A percentile compares a stretch with the other conserved stretches of the same genome.
These are phyloP conservation scores for Drosophila sproati DNA, from an alignment of 1,140 invertebrate genomes.

Conservation along the genomic window DNA sequence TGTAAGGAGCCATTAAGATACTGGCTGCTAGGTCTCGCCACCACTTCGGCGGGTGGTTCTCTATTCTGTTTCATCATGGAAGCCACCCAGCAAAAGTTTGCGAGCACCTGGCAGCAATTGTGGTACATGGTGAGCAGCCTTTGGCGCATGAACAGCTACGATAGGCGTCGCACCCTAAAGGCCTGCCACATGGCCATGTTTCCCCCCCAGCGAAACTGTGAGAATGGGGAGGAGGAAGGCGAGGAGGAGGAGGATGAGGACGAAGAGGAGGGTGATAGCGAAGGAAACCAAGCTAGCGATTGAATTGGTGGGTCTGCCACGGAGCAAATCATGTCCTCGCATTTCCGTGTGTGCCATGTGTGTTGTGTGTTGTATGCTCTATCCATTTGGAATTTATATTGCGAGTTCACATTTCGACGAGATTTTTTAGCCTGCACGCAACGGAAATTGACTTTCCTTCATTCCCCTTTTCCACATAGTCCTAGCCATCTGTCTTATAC, in stretches of 20 bases:
- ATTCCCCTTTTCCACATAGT: conserved; percentile 3
- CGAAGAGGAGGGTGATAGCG: background rate
- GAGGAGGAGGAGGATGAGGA: background rate
- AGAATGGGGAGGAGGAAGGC: background rate
- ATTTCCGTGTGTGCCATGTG: conserved; percentile 8
- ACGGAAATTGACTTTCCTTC: conserved; percentile 36
- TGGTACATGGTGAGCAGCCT: conserved; percentile 23
- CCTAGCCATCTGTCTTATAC: background rate
- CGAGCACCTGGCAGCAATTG: background rate
- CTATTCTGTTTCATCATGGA: conserved; percentile 48
- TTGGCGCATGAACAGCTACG: conserved; percentile 16
- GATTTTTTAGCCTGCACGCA: conserved; percentile 36
- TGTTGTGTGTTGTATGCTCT: background rate
- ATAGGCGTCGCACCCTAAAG: conserved; percentile 19
- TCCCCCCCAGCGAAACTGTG: background rate
- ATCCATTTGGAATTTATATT: conserved; percentile 45
- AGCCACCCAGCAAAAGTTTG: conserved; percentile 34
- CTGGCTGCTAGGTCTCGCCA: conserved; percentile 38
- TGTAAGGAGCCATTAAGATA: conserved; percentile 20
- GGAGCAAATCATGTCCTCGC: conserved; percentile 47
- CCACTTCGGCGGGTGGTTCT: conserved; percentile 9
- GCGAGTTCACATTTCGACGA: conserved; percentile 25
- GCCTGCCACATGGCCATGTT: conserved; percentile 33
- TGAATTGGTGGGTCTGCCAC: conserved; percentile 14
- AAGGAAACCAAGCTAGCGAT: background rate